Evolutionary conservation across 2,113 vertebrate species (phyloP), one percentile per base, ranked within the genome.

Genomic region (Antigone vipio): DNA sequence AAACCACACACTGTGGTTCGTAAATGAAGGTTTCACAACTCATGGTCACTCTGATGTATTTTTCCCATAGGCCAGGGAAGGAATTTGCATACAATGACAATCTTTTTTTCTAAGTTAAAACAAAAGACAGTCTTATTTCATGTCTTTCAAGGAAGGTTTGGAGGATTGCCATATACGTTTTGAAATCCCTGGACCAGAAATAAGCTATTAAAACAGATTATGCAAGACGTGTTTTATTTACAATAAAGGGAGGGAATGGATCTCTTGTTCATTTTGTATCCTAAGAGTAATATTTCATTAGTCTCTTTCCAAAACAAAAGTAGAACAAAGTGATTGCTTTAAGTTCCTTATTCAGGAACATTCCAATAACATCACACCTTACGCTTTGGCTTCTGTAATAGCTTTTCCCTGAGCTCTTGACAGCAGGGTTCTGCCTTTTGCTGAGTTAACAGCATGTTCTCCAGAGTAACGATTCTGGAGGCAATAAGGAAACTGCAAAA

Each of bases 101-200:
- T 62, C 26, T 83, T 73, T 85, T 88, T 88, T 88, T 71, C 38
- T 20, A 47, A 74, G 44, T 50, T 67, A 52, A 90, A 91, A 15
- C 59, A 79, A 75, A 40, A 24, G 38, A 79, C n/a, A 45, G 30
- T 24, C 60, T 81, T 64, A 49, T 81, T 92, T 69, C 15, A 18
- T 78, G 55, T 53, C 71, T 89, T 92, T 93, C 83, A 92, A 92
- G 60, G 72, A 90, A 92, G 67, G 26, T 74, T 86, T 96, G 95
- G 92, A 96, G 76, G 45, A 44, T 3, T 34, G 79, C 95, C 92
- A 87, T 23, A 20, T 19, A 9, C 9, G 47, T 92, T 93, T 96
- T 93, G 93, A 97, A 96, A 96, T 93, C 66, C 38, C 56, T 93
- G 95, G 80, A 58, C 49, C 34, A 93, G 85, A 81, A 95, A 50